These are phyloP conservation scores for Diphyllodes magnificus DNA, from an alignment of 2,113 vertebrate genomes.

Conservation along the genomic window DNA sequence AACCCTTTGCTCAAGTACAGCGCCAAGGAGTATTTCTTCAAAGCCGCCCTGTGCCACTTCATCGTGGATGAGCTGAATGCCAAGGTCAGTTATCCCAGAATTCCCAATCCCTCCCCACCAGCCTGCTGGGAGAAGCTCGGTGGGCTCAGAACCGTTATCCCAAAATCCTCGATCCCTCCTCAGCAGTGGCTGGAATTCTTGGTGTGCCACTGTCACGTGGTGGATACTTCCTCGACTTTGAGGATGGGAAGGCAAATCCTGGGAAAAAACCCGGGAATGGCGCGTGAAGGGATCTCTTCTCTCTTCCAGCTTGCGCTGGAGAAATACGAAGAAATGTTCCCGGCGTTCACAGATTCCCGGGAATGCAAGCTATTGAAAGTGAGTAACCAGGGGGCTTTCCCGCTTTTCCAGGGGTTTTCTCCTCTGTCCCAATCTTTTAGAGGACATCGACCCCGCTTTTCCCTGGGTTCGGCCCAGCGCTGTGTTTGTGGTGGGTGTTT, in stretches of 20 bases:
- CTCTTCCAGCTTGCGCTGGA: conserved; percentile 87
- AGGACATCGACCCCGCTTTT: neutral
- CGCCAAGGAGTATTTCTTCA: conserved; percentile 99
- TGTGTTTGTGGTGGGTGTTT: neutral
- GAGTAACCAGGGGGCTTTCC: neutral
- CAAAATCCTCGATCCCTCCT: neutral
- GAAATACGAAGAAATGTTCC: conserved; percentile 99
- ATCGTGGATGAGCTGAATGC: conserved; percentile 97
- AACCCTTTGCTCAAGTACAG: conserved; percentile 96
- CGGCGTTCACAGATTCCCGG: conserved; percentile 94
- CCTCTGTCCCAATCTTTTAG: neutral
- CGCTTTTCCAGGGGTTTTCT: neutral
- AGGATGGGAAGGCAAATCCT: neutral
- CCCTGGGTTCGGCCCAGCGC: neutral
- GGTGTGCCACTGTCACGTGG: fast-evolving
- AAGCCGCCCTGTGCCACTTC: conserved; percentile 95
- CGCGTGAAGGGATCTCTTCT: neutral
- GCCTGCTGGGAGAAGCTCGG: neutral
- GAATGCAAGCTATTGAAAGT: conserved; percentile 98
- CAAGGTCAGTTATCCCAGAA: conserved; percentile 73
- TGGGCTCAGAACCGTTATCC: neutral
- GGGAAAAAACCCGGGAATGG: neutral
- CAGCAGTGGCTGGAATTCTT: neutral
- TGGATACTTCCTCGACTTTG: neutral
- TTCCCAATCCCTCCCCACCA: neutral